Base-by-base conservation (phyloP, 1,140 invertebrate species). In the Drosophila pandora region DNA sequence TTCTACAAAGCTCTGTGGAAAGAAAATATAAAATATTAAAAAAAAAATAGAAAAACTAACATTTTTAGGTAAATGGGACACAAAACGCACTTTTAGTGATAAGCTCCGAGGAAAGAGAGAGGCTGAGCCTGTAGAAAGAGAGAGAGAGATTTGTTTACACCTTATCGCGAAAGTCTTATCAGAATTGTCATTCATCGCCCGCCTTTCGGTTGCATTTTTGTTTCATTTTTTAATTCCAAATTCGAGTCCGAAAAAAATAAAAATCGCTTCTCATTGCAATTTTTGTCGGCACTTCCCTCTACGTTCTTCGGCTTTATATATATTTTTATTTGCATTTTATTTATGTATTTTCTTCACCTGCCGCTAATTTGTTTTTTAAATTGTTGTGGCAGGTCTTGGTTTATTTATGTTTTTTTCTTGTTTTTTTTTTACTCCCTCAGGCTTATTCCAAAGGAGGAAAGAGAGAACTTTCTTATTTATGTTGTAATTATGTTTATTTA, bases 351-450 rank as follows among this genome's bases (percentile, higher is more conserved):
- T 64, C 68, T 45, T 43, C 30, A 41, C 30, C 28, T 61, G 23
- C n/a, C 10, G 34, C 34, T 37, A 34, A 28, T 17, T 63, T 63
- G 32, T 57, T 62, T 63, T 45, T 54, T 9, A 78, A 78, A 75
- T 75, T 83, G 79, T 83, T 83, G 75, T 58, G 79, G 79, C 75
- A 82, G 79, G 79, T 83, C 79, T 75, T 67, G 56, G 58, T 77
- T 67, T 65, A 74, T 60, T 57, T 76, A 32, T 43, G 4, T 13
- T 45, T 21, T 61, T 50, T 22, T 47, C 37, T 47, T 13, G 32
- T 39, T 39, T 41, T 30, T 28, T 47, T 58, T 49, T 54, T 10
- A 50, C 34, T 34, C 49, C 49, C 60, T 64, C n/a, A 8, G 41
- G 49, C 9, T 37, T 21, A 30, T 65, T 21, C 22, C 13, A 21